Evolutionary conservation across 1,140 invertebrate species (phyloP), one percentile per base, ranked within the genome.

Genomic region (Papilio machaon): DNA sequence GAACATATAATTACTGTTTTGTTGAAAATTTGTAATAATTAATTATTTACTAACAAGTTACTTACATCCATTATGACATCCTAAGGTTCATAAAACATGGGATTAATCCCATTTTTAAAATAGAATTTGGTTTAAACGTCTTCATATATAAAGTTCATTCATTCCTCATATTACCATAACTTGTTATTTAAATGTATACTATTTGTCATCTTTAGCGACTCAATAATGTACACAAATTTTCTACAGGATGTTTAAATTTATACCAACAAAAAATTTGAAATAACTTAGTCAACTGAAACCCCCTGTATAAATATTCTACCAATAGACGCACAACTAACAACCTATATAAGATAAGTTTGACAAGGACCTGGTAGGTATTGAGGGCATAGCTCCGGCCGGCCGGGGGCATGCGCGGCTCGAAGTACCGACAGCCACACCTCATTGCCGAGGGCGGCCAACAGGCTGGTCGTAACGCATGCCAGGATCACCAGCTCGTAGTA

Each of bases 361-460:
- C 38, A 35, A 19, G 49, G 82, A 91, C 91, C 90, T 92, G 91
- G 82, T 90, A 92, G 9, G 86, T 85, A 79, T 88, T 89, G 60
- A 87, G 83, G 80, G 88, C 91, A 91, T 92, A 92, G 7, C 87
- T 86, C 82, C 82, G 83, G 77, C 58, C 84, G 81, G 64, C 79
- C 81, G 47, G 84, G 78, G 83, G 82, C 74, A 85, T 84, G 67
- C 87, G 89, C 74, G 92, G 91, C 83, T 91, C 91, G 91, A 87
- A 92, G 85, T 89, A 92, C 67, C 90, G 91, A 82, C 92, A 92
- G 64, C 92, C 92, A 89, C 91, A 92, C 90, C 90, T 94, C 92
- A 94, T 93, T 86, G 81, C 89, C 85, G 75, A 94, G 86, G 77
- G 90, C 91, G 76, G 90, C 90, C 60, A 92, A 86, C n/a, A 92